A percentile compares a stretch with the other conserved stretches of the same genome.
phyloP scores from a whole-genome alignment of 2,888 invertebrate species.

The Dexiosoma caninum region DNA sequence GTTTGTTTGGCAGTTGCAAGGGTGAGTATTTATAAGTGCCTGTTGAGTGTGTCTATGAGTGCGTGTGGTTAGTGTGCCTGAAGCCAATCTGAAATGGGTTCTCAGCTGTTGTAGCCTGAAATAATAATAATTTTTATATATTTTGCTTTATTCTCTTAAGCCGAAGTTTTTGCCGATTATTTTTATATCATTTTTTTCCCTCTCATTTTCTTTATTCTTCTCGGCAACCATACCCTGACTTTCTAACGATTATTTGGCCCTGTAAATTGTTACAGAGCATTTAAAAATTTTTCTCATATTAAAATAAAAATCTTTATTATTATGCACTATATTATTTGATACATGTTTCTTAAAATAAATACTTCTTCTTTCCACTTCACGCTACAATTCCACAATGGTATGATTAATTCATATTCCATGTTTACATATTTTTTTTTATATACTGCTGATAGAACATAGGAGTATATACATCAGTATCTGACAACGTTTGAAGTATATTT shows the following conservation, averaged over 20 bases:
- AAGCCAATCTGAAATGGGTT: slow-evolving; percentile 62
- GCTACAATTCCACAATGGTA: neutral
- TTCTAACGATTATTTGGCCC: neutral
- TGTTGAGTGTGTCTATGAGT: neutral
- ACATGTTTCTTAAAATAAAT: neutral
- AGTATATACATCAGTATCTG: too few relatives aligned
- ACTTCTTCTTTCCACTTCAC: neutral
- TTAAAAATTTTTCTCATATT: slow-evolving; percentile 35
- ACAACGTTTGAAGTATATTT: too few relatives aligned
- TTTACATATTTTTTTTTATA: neutral
- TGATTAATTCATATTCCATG: neutral
- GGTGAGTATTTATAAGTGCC: neutral
- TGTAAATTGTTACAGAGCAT: slow-evolving; percentile 2
- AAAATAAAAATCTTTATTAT: slow-evolving; percentile 56
- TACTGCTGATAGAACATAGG: too few relatives aligned
- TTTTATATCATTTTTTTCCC: neutral
- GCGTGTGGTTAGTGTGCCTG: slow-evolving; percentile 3
- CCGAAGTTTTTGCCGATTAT: slow-evolving; percentile 38
- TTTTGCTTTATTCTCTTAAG: slow-evolving; percentile 5
- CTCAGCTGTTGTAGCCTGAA: slow-evolving; percentile 62
- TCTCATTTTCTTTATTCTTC: neutral
- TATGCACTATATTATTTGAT: slow-evolving; percentile 47
- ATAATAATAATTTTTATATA: slow-evolving; percentile 59
- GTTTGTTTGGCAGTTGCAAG: slow-evolving; percentile 26
- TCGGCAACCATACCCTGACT: neutral